Conservation (phyloP, 2,797 vertebrate species). For the Catostomus latipinnis region DNA sequence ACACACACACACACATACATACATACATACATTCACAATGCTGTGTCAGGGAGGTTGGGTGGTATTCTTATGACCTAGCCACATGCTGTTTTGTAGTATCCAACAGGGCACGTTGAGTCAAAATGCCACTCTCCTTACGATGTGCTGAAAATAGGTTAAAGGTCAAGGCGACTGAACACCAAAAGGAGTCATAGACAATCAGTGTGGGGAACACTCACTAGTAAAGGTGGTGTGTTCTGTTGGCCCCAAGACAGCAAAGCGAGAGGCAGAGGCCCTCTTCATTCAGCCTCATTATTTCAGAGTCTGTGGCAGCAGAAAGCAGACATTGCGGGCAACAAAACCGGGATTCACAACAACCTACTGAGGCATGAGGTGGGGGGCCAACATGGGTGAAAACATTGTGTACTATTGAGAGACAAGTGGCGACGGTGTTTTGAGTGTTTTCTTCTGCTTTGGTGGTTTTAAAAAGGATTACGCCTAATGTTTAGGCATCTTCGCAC, state of each 20-base stretch:
- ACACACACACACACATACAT: conserved; percentile 45
- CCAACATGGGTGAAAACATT: conserved; percentile 37
- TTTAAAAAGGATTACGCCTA: conserved; percentile 45
- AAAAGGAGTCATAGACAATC: conserved; percentile 61
- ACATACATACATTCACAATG: conserved; percentile 44
- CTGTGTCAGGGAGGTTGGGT: conserved; percentile 63
- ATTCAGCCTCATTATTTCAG: conserved; percentile 57
- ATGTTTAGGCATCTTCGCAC: conserved; percentile 33
- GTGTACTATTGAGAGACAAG: conserved; percentile 45
- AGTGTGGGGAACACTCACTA: conserved; percentile 46
- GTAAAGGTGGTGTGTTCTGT: conserved; percentile 64
- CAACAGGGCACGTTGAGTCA: conserved; percentile 63
- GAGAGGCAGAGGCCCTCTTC: conserved; percentile 51
- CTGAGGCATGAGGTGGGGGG: conserved; percentile 27
- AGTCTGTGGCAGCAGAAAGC: conserved; percentile 52
- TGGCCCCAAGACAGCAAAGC: conserved; percentile 47
- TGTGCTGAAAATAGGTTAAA: conserved; percentile 70
- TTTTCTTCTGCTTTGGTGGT: conserved; percentile 54
- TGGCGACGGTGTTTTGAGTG: conserved; percentile 50
- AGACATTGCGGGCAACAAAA: conserved; percentile 55
- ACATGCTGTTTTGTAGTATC: conserved; percentile 56
- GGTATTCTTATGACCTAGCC: conserved; percentile 73
- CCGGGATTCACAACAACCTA: conserved; percentile 26
- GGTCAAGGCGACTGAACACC: conserved; percentile 65
- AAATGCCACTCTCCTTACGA: conserved; percentile 66